Percentiles rank a stretch among this genome's conserved stretches.
phyloP scores from a whole-genome alignment of 2,113 vertebrate species.

The Ceyx margarethae region DNA sequence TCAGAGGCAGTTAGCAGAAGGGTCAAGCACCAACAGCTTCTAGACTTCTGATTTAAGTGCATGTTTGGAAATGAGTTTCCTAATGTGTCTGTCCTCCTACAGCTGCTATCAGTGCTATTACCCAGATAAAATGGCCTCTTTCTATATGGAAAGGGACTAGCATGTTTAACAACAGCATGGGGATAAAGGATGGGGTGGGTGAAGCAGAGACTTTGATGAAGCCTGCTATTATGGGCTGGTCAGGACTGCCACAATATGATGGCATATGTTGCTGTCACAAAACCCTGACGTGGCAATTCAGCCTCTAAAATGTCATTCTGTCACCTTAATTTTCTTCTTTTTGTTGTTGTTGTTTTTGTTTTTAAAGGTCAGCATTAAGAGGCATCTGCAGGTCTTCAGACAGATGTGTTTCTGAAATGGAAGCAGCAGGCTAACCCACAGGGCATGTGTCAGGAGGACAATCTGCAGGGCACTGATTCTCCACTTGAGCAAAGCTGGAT shows the following conservation, averaged over 20 bases:
- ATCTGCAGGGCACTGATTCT: background rate
- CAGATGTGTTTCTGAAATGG: background rate
- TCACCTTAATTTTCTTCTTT: background rate
- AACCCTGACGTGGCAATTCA: background rate
- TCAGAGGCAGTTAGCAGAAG: background rate
- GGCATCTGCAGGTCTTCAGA: background rate
- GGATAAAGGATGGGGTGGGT: background rate
- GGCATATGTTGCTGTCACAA: background rate
- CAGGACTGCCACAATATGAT: background rate
- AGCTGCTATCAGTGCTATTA: rapidly evolving
- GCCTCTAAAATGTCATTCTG: background rate
- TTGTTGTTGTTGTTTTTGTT: background rate
- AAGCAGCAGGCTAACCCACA: background rate
- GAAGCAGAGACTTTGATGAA: background rate
- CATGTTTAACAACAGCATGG: background rate
- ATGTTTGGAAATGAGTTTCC: background rate
- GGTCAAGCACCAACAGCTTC: background rate
- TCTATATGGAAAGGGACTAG: rapidly evolving
- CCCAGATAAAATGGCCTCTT: background rate
- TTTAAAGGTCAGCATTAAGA: background rate
- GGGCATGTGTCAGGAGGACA: background rate
- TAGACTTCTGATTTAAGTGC: background rate
- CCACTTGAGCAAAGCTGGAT: background rate
- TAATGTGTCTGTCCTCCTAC: background rate
- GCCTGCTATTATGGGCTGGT: background rate